Conservation (phyloP, 64 coral and sea anemone species). For the Actinia tenebrosa region DNA sequence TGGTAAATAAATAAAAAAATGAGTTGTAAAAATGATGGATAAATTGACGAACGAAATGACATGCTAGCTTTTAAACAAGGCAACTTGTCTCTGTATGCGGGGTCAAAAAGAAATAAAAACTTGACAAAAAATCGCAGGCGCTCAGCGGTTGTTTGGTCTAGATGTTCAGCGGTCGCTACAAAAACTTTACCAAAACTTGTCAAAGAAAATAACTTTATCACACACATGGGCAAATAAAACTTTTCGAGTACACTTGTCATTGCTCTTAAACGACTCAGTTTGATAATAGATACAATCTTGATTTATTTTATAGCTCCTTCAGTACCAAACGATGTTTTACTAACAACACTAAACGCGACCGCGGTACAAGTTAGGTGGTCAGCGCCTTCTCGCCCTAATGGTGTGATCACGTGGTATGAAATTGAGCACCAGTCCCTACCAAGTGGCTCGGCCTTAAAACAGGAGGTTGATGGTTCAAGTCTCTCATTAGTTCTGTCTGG, state of each 20-base stretch:
- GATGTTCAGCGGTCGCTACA: no score
- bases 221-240: no score
- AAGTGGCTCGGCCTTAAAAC: slow-evolving; percentile 25
- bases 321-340: slow-evolving; percentile 25
- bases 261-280: no score
- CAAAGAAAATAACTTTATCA: no score
- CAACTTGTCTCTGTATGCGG: no score
- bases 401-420: slow-evolving; percentile 64
- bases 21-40: background rate
- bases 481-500: slow-evolving; percentile 26
- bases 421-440: slow-evolving; percentile 48
- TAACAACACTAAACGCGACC: slow-evolving; percentile 49
- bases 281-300: background rate
- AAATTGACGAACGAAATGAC: no score
- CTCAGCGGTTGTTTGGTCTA: no score
- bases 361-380: slow-evolving; percentile 53
- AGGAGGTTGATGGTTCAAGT: slow-evolving; percentile 9
- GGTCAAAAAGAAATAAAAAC: no score
- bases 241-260: no score
- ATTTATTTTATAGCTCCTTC: slow-evolving; percentile 52
- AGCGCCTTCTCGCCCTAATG: slow-evolving; percentile 53
- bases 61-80: no score
- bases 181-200: no score
- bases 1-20: slow-evolving; percentile 43
- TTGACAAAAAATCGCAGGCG: no score